A percentile compares a stretch with the other conserved stretches of the same genome.
These are phyloP conservation scores for Hydrotaea cyrtoneurina DNA, from an alignment of 2,888 invertebrate genomes.

Conservation along the genomic window DNA sequence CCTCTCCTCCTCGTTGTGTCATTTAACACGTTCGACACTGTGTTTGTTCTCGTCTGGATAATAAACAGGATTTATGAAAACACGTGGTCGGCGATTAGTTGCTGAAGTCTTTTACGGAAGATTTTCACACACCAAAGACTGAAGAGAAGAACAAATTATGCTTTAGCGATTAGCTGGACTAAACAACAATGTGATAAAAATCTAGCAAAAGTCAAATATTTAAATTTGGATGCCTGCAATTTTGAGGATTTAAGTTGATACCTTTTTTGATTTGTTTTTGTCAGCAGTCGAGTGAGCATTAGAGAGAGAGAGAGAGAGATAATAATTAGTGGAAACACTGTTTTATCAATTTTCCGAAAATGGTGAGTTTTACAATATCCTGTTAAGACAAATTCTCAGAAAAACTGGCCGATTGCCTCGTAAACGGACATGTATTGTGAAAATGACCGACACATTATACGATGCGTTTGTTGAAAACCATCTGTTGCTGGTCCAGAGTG, in stretches of 20 bases:
- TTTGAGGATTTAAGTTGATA: background rate
- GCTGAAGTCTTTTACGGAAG: background rate
- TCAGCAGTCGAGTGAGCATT: too few relatives aligned
- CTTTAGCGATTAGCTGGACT: background rate
- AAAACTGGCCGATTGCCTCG: too few relatives aligned
- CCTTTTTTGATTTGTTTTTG: too few relatives aligned
- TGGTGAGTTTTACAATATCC: too few relatives aligned
- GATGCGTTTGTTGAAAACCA: background rate
- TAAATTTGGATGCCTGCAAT: background rate
- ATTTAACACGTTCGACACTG: background rate
- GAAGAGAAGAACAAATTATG: background rate
- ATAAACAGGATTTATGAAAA: slow-evolving; percentile 28
- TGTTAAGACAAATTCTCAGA: too few relatives aligned
- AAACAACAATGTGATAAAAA: slow-evolving; percentile 8
- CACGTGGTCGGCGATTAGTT: slow-evolving; percentile 11
- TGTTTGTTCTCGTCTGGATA: background rate
- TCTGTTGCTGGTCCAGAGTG: background rate
- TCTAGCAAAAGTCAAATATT: slow-evolving; percentile 18
- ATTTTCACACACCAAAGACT: background rate
- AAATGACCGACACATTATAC: too few relatives aligned
- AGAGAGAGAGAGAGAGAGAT: too few relatives aligned
- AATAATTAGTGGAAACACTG: too few relatives aligned
- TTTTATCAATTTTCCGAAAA: too few relatives aligned
- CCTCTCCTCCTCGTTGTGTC: background rate
- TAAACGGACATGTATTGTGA: too few relatives aligned